Base-by-base conservation (phyloP, 2,888 invertebrate genomes). In the Rotaria magnacalcarata region DNA sequence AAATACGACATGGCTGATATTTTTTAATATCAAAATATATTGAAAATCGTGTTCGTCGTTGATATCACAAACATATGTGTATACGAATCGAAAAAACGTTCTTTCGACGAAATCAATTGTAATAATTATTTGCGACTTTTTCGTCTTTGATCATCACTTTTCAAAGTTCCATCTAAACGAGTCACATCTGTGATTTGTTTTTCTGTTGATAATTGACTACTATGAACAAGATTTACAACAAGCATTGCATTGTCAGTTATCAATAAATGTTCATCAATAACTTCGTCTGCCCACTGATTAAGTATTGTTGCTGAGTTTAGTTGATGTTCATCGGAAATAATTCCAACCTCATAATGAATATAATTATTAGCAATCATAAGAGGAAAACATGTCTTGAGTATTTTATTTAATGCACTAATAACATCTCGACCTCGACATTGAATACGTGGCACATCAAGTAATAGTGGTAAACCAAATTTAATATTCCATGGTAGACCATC, bases 401-500 rank as follows among this genome's bases (percentile, higher is more conserved):
- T 67, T 67, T 67, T 67, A 67, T 67, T 7, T 67, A 67, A 67
- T 67, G 14, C 34, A 67, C 34, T 19, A 41, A 67, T 67, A 41
- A 67, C 14, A 67, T 67, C 34, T 34, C 34, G 27, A 19, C 67
- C 67, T 19, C 34, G 67, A 19, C 67, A 67, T 34, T 67, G 67
- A 27, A 67, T 19, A 67, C 34, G 67, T 67, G 67, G 67, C 16
- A 67, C 67, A 11, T 67, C 19, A 34, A 67, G 34, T 34, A 67
- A 34, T 34, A 67, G 34, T 6, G 67, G 67, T 34, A 67, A 67
- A 34, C 67, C 67, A 67, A 67, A 34, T 67, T 67, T 34, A 27
- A 67, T 67, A 34, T 67, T 34, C 67, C 67, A 67, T 67, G 67
- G 67, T 19, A 67, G 19, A 41, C 67, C 67, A 41, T 67, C 67